Evolutionary conservation across 2,113 vertebrate genomes (phyloP).

Genomic region (Sinocyclocheilus maitianheensis): DNA sequence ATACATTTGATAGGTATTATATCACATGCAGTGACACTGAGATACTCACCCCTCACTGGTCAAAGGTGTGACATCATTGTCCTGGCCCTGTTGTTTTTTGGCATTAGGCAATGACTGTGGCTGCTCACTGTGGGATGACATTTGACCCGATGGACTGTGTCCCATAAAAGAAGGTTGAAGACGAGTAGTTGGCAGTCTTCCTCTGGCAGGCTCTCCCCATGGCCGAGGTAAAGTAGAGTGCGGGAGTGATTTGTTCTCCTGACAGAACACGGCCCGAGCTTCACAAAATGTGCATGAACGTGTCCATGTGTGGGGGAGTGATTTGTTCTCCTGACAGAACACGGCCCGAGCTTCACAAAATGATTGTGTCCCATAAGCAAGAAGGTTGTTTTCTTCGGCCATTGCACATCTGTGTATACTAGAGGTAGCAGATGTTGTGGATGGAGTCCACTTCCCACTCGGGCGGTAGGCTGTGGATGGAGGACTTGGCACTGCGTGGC

Average conservation of each 20-base stretch:
- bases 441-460: conserved; percentile 39
- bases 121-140: conserved; percentile 48
- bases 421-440: conserved; percentile 71
- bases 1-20: background rate
- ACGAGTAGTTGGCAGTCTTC: conserved; percentile 64
- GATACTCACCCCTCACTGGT: conserved; percentile 49
- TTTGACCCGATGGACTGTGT: conserved; percentile 75
- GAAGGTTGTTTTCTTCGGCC: background rate
- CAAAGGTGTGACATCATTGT: conserved; percentile 56
- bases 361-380: conserved; percentile 62
- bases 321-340: conserved; percentile 78
- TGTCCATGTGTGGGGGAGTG: conserved; percentile 54
- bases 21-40: background rate
- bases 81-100: conserved; percentile 9
- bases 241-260: conserved; percentile 67
- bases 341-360: conserved; percentile 76
- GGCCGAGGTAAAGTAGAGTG: conserved; percentile 65
- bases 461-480: conserved; percentile 52
- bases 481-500: conserved; percentile 63
- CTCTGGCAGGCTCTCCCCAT: conserved; percentile 58
- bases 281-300: conserved; percentile 70
- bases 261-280: conserved; percentile 80
- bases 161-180: conserved; percentile 72
- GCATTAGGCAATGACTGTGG: conserved; percentile 48
- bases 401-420: background rate